Base-by-base conservation (phyloP, 2,888 invertebrate species). In the Limenitis arthemis region DNA sequence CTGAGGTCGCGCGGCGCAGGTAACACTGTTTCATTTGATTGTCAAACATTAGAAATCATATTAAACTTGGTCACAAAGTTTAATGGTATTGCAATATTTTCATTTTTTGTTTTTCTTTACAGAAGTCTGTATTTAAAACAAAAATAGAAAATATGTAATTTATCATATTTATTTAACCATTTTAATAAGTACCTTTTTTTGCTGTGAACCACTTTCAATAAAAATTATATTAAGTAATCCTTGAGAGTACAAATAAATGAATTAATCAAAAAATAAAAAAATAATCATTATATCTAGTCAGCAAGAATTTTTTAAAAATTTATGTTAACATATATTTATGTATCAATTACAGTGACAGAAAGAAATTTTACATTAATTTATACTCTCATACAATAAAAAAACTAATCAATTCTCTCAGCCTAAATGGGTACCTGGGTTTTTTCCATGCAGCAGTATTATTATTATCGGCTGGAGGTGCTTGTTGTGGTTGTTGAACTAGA, bases 381-480 rank as follows among this genome's bases (percentile, higher is more conserved):
- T n/a, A 36, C 1, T n/a, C n/a, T n/a, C 5, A 11, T 11, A 11
- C 36, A n/a, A 37, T 5, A 11, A 37, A 7, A 7, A 9, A 36
- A 36, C 36, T 9, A 3, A 7, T 9, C 36, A 6, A 20, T 20
- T 20, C 20, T 20, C 20, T 20, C 20, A 20, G 20, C 20, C 20
- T 34, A 32, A 11, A 12, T 11, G 29, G 67, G 66, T 75, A 86
- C 85, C 81, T 85, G 64, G 83, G 81, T 60, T 86, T 86, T 68
- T 84, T 85, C 82, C 82, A 79, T 0, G 79, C 71, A 8, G 80
- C 71, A 0, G 66, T 68, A 69, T 81, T 84, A 64, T 81, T 84
- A 68, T 85, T 84, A 58, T 80, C 77, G 0, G 61, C 51, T 5
- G 60, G 51, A 5, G 61, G 31, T 0, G 57, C 32, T 11, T 54